Evolutionary conservation across 2,113 vertebrate genomes (phyloP), one percentile per base, ranked within the genome.

Genomic region (Beaufortia kweichowensis): DNA sequence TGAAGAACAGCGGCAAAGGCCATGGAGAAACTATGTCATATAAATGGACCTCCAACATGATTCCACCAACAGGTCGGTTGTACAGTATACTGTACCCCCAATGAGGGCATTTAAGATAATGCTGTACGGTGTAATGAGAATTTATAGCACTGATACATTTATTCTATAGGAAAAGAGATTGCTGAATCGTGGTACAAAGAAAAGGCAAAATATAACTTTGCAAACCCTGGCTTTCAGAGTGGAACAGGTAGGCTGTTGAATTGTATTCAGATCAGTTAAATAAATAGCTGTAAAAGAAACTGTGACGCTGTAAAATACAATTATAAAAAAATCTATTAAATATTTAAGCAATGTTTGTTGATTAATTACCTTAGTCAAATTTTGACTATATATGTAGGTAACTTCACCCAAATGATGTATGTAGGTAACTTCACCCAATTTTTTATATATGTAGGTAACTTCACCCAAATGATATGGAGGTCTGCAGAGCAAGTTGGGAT

Each of bases 381-480:
- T 73, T 23, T 35, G n/a, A n/a, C 24, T 74, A 14, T 66, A 28
- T 56, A 55, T 33, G 60, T 33, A 90, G 88, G 87, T n/a, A 84
- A 86, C 82, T 90, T 89, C 81, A 87, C 86, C 9, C 87, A 90
- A 82, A 80, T 89, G 83, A 81, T n/a, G n/a, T 89, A 28, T 89
- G 87, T 87, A 85, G 77, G 50, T 66, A 84, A 86, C 82, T 90
- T 89, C 81, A 87, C 86, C 9, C 87, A 90, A 82, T n/a, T 73
- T 23, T 35, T 24, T 74, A 14, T 66, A 28, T 56, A 55, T 33
- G 60, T 33, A 90, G 88, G 87, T n/a, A 84, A 86, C 82, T 90
- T 89, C 81, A 87, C 86, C 9, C 87, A 90, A 82, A 80, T 89
- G 83, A 81, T 89, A 28, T 89, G 87, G 88, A 85, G 77, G 50